Conservation (phyloP, 2,888 invertebrate genomes). For the Leistus spinibarbis region DNA sequence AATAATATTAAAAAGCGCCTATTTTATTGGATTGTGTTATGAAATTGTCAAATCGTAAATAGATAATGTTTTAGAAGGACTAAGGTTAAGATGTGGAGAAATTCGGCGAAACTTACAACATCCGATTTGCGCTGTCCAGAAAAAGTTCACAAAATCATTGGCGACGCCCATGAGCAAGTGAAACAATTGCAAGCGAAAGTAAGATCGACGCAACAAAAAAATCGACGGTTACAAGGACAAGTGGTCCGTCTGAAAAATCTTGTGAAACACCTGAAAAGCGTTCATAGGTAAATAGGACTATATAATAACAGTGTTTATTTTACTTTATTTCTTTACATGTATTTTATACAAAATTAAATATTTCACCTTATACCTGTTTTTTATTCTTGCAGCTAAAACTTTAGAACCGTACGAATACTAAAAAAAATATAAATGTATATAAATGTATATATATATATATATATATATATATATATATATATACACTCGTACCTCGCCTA, state of each 20-base stretch:
- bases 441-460: too few relatives aligned
- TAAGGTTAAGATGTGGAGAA: background rate
- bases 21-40: too few relatives aligned
- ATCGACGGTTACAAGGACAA: too few relatives aligned
- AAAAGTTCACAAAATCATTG: background rate
- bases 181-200: background rate
- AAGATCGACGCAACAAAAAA: background rate
- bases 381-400: slow-evolving; percentile 20
- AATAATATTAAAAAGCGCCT: too few relatives aligned
- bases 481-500: too few relatives aligned
- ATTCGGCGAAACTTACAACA: background rate
- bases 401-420: slow-evolving; percentile 54
- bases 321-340: background rate
- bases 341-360: background rate
- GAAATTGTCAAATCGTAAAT: background rate
- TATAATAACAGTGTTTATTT: background rate
- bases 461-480: too few relatives aligned
- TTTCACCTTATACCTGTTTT: background rate
- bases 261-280: background rate
- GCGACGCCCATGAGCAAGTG: background rate
- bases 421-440: slow-evolving; percentile 44
- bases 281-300: too few relatives aligned
- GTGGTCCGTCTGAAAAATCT: background rate
- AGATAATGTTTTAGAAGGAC: background rate
- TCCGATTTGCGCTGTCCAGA: background rate